Evolutionary conservation across 2,888 invertebrate species (phyloP).

Genomic region (Ophion costatus): DNA sequence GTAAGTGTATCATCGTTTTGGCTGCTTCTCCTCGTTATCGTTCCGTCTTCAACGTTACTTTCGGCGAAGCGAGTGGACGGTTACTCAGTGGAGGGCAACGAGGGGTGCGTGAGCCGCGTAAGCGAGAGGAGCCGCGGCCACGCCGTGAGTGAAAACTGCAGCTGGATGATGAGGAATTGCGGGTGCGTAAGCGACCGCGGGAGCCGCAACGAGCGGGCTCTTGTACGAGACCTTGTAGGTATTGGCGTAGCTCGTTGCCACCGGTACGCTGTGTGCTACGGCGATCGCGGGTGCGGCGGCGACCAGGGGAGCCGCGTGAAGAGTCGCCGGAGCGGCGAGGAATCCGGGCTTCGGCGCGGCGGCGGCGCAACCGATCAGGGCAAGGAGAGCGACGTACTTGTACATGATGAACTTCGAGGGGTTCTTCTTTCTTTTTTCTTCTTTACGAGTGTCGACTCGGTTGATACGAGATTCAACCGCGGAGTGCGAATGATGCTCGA

Average conservation of each 20-base stretch:
- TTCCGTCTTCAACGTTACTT: neutral
- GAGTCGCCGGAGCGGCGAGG: slow-evolving; percentile 78
- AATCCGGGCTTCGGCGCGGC: slow-evolving; percentile 81
- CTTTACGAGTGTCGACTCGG: slow-evolving; percentile 36
- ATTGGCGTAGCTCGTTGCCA: slow-evolving; percentile 88
- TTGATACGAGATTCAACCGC: slow-evolving; percentile 50
- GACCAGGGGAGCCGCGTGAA: slow-evolving; percentile 74
- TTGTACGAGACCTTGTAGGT: slow-evolving; percentile 85
- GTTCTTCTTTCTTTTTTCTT: slow-evolving; percentile 29
- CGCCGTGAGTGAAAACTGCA: slow-evolving; percentile 76
- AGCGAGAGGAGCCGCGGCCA: slow-evolving; percentile 70
- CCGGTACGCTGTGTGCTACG: slow-evolving; percentile 85
- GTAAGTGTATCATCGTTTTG: neutral
- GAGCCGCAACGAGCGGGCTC: slow-evolving; percentile 78
- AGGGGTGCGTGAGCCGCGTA: slow-evolving; percentile 82
- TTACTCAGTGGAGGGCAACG: slow-evolving; percentile 78
- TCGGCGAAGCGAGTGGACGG: slow-evolving; percentile 59
- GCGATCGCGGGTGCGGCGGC: slow-evolving; percentile 75
- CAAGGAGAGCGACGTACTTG: slow-evolving; percentile 76
- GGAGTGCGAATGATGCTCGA: slow-evolving; percentile 75
- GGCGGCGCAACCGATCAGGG: slow-evolving; percentile 80
- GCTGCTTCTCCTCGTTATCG: neutral
- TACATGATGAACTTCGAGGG: slow-evolving; percentile 70
- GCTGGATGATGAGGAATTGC: slow-evolving; percentile 71
- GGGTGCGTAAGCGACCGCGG: slow-evolving; percentile 76